These are phyloP conservation scores for Aphidoletes aphidimyza DNA, from an alignment of 2,888 invertebrate species.

Conservation along the genomic window DNA sequence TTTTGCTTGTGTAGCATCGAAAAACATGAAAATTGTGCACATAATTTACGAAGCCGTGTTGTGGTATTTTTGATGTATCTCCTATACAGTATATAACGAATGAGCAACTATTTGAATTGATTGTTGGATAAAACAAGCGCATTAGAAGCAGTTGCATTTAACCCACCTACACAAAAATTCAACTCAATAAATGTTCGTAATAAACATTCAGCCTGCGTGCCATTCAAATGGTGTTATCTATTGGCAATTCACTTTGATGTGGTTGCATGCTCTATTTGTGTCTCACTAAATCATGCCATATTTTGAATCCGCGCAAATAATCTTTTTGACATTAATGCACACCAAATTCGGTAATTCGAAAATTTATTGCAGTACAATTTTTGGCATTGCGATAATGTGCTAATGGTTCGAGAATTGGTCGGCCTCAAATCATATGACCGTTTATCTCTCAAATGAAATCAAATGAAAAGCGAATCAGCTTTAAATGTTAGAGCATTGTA, in stretches of 20 bases:
- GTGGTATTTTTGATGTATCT: background rate
- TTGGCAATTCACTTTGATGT: constrained; percentile 9
- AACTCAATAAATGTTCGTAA: background rate
- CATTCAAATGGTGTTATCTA: background rate
- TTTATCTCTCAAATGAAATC: constrained; percentile 2
- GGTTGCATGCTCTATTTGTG: background rate
- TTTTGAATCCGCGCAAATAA: background rate
- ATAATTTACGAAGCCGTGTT: constrained; percentile 8
- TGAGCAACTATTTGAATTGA: background rate
- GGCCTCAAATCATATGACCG: background rate
- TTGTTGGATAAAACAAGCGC: background rate
- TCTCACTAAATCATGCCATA: no score
- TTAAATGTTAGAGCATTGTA: constrained; percentile 10
- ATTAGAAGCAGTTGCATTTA: background rate
- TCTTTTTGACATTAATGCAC: background rate
- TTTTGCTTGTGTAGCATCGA: background rate
- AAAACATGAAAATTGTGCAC: background rate
- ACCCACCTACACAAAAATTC: background rate
- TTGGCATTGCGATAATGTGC: background rate
- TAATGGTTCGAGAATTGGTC: background rate
- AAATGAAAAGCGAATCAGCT: constrained; percentile 10
- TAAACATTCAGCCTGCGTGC: background rate
- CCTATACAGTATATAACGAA: no score
- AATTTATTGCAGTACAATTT: background rate
- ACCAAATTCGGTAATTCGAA: background rate